Percentiles rank a stretch among this genome's conserved stretches.
Conservation (phyloP, 1,140 invertebrate species). For the Drosophila tsacasi region DNA sequence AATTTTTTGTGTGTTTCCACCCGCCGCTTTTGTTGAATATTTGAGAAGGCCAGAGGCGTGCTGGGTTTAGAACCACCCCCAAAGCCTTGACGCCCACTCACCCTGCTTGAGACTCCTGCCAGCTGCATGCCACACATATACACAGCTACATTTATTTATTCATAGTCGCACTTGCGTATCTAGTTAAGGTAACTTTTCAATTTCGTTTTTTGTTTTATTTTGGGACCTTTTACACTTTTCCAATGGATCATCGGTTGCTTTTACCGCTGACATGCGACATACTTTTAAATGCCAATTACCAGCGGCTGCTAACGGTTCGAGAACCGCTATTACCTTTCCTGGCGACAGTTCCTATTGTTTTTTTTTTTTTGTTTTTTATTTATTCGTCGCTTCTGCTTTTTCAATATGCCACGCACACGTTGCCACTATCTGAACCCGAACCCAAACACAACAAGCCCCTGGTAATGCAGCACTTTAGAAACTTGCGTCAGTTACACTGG, state of each 20-base stretch:
- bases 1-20: constrained; percentile 1
- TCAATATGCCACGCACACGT: constrained; percentile 74
- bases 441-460: constrained; percentile 11
- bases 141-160: constrained; percentile 24
- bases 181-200: constrained; percentile 22
- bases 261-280: constrained; percentile 68
- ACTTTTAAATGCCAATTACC: constrained; percentile 82
- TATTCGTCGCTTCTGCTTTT: constrained; percentile 54
- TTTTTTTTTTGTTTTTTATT: constrained; percentile 23
- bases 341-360: constrained; percentile 32
- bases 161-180: constrained; percentile 28
- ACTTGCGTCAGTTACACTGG: constrained; percentile 67
- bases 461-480: constrained; percentile 63
- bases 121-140: constrained; percentile 18
- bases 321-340: constrained; percentile 42
- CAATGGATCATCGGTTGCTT: constrained; percentile 46
- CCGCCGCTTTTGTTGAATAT: constrained; percentile 7
- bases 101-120: constrained; percentile 21
- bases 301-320: constrained; percentile 67
- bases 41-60: constrained; percentile 10
- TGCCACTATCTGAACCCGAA: constrained; percentile 5
- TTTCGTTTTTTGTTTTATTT: constrained; percentile 29
- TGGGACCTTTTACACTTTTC: constrained; percentile 37
- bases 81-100: constrained; percentile 5
- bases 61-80: constrained; percentile 6